Evolutionary conservation across 2,797 vertebrate genomes (phyloP).

Genomic region (Hybognathus amarus): DNA sequence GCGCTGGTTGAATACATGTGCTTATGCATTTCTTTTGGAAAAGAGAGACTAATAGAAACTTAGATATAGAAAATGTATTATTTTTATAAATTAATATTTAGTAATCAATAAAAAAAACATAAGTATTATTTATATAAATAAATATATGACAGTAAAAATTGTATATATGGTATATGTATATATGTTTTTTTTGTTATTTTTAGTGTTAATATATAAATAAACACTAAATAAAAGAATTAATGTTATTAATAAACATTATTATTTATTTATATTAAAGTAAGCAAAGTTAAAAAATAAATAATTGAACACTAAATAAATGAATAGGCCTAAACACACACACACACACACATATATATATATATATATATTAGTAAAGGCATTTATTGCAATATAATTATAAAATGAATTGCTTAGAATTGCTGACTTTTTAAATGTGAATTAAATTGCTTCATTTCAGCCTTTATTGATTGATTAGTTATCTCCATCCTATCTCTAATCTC

Average conservation of each 20-base stretch:
- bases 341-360: not conserved
- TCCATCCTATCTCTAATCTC: not conserved
- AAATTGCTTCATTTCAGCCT: not conserved
- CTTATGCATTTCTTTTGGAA: not conserved
- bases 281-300: not conserved
- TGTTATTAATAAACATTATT: not conserved
- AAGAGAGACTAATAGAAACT: not conserved
- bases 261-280: not conserved
- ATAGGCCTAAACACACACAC: not conserved
- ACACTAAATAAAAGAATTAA: not conserved
- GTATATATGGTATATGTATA: no score
- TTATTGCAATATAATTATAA: not conserved
- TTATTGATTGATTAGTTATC: slow-evolving; percentile 16
- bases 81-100: not conserved
- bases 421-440: not conserved
- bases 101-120: not conserved
- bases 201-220: not conserved
- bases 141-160: no score
- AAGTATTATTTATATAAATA: not conserved
- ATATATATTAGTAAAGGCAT: not conserved
- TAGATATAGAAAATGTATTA: not conserved
- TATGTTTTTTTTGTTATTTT: not conserved
- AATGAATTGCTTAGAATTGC: not conserved
- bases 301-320: not conserved
- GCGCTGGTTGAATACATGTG: slow-evolving; percentile 29